phyloP scores from a whole-genome alignment of 2,888 invertebrate species.

The Embidobia sp. region DNA sequence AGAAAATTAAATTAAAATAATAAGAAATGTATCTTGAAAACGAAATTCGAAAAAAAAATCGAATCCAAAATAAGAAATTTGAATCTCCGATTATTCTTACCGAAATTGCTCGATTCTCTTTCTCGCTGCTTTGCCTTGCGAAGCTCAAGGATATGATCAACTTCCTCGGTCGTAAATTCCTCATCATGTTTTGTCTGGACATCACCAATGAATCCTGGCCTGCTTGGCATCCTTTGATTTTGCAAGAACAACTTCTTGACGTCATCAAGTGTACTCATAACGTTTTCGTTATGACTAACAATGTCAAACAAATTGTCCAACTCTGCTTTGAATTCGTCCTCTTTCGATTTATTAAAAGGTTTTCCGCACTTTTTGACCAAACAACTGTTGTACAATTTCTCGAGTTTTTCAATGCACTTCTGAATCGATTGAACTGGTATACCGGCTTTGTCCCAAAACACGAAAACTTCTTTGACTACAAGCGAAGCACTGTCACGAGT shows the following conservation, averaged over 20 bases:
- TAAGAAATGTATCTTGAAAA: no score
- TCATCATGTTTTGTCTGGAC: constrained; percentile 15
- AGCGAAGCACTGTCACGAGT: constrained; percentile 11
- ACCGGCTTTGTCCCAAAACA: constrained; percentile 19
- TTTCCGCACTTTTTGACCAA: constrained; percentile 16
- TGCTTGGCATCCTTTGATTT: constrained; percentile 10
- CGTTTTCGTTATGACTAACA: constrained; percentile 5
- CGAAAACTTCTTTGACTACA: constrained; percentile 1
- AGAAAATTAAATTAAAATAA: no score
- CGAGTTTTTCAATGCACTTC: constrained; percentile 6
- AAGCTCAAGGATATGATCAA: not conserved
- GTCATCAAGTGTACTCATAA: constrained; percentile 6
- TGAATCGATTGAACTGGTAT: not conserved
- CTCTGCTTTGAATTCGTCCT: constrained; percentile 11
- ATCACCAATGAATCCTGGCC: constrained; percentile 19
- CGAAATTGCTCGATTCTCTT: constrained; percentile 4
- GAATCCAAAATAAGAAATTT: constrained; percentile 6
- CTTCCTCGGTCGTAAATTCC: constrained; percentile 6
- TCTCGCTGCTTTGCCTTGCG: constrained; percentile 1
- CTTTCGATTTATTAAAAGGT: constrained; percentile 1
- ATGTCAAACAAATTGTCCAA: constrained; percentile 13
- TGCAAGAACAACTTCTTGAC: constrained; percentile 1
- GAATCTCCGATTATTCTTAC: not conserved
- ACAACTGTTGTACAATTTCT: constrained; percentile 7
- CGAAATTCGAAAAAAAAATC: not conserved